Conservation (phyloP, 1,140 invertebrate species). For the Triops cancriformis region DNA sequence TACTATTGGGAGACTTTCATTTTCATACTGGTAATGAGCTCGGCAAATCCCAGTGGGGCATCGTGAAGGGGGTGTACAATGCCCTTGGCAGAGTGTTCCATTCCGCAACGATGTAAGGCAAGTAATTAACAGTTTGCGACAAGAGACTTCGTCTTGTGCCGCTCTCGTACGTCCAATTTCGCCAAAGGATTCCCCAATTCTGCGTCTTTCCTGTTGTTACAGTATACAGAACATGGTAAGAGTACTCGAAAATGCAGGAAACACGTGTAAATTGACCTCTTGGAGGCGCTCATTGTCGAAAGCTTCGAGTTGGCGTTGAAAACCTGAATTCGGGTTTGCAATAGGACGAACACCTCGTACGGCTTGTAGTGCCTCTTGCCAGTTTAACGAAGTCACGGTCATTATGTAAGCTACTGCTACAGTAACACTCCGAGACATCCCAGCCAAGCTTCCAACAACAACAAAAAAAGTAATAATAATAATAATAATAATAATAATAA, state of each 20-base stretch:
- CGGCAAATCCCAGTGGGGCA: not conserved
- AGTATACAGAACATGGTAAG: not conserved
- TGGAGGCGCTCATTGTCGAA: conserved; percentile 73
- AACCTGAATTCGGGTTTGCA: conserved; percentile 91
- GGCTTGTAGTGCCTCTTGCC: conserved; percentile 87
- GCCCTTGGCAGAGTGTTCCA: not conserved
- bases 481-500: not conserved
- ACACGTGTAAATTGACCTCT: conserved; percentile 52
- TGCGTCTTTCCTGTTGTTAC: conserved; percentile 15
- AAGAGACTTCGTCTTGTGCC: conserved; percentile 15
- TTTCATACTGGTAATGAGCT: not conserved
- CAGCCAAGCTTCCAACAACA: conserved; percentile 91
- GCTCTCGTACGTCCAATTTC: not conserved
- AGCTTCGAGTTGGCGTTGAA: conserved; percentile 85
- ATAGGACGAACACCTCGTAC: conserved; percentile 79
- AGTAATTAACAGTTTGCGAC: not conserved
- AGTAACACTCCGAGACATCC: conserved; percentile 91
- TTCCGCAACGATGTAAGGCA: not conserved
- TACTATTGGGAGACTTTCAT: not conserved
- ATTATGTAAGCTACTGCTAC: conserved; percentile 91
- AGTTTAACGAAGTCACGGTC: conserved; percentile 80
- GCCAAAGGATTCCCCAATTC: conserved; percentile 1
- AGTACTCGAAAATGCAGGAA: not conserved
- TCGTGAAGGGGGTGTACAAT: not conserved
- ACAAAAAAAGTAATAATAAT: conserved; percentile 26